phyloP scores from a whole-genome alignment of 2,888 invertebrate species.

The Desoria tigrina region DNA sequence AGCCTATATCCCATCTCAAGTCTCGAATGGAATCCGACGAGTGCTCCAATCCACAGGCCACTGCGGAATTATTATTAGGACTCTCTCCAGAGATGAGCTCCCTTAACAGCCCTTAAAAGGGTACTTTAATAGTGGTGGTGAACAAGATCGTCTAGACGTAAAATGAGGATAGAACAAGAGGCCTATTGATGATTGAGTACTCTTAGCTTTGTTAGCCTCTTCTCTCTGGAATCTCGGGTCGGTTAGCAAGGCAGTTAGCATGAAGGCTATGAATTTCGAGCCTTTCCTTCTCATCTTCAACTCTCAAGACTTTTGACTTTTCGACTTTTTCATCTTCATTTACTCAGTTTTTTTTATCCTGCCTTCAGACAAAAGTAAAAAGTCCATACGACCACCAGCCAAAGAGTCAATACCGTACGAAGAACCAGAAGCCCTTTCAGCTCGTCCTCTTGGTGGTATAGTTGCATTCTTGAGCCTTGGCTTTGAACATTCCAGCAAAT shows the following conservation, averaged over 20 bases:
- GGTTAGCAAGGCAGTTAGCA: constrained; percentile 40
- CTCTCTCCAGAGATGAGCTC: constrained; percentile 19
- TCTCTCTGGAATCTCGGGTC: constrained; percentile 23
- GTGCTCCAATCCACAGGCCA: constrained; percentile 10
- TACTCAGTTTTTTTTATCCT: not conserved
- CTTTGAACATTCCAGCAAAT: constrained; percentile 16
- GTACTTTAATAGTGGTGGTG: constrained; percentile 25
- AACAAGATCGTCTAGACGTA: constrained; percentile 42
- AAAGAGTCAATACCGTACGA: not conserved
- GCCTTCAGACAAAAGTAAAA: not conserved
- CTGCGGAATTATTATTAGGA: constrained; percentile 15
- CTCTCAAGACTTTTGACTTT: not conserved
- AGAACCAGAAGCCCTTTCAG: constrained; percentile 2
- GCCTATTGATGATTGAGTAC: constrained; percentile 36
- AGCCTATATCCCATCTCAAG: not conserved
- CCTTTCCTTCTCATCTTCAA: not conserved
- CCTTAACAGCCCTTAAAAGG: not conserved
- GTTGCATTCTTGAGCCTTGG: not conserved
- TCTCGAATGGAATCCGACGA: not conserved
- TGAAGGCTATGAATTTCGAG: constrained; percentile 17
- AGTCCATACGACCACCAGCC: constrained; percentile 6
- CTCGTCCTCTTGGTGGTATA: not conserved
- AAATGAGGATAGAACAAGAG: constrained; percentile 42
- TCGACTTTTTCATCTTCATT: constrained; percentile 24
- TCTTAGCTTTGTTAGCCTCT: constrained; percentile 17